These are phyloP conservation scores for Cichlasoma orientale DNA, from an alignment of 2,797 vertebrate species.

Conservation along the genomic window DNA sequence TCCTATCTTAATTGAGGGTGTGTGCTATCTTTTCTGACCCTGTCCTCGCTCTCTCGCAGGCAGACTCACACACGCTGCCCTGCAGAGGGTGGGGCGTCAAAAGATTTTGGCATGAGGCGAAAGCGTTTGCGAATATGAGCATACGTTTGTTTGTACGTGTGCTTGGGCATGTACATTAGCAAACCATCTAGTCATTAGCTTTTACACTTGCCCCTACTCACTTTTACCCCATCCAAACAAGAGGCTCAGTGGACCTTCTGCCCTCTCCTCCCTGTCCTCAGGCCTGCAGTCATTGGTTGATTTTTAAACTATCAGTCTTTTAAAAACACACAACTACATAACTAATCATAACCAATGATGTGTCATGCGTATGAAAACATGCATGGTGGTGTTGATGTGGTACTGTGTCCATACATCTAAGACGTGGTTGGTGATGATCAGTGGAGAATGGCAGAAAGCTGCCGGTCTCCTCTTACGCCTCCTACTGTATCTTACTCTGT, in stretches of 20 bases:
- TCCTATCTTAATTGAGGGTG: slow-evolving; percentile 48
- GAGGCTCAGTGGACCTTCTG: slow-evolving; percentile 43
- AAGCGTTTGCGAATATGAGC: slow-evolving; percentile 23
- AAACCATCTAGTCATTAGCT: slow-evolving; percentile 53
- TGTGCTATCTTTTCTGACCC: slow-evolving; percentile 40
- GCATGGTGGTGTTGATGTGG: slow-evolving; percentile 74
- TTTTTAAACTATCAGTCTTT: slow-evolving; percentile 42
- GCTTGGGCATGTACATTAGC: slow-evolving; percentile 72
- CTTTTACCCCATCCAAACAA: slow-evolving; percentile 46
- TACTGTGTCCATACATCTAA: slow-evolving; percentile 60
- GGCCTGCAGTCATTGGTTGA: slow-evolving; percentile 61
- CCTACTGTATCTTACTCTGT: slow-evolving; percentile 45
- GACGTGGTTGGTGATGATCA: slow-evolving; percentile 9
- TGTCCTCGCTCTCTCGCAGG: neutral
- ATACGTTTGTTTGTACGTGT: slow-evolving; percentile 20
- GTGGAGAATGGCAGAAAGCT: neutral
- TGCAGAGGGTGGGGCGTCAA: neutral
- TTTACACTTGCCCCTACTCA: slow-evolving; percentile 12
- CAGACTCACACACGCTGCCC: slow-evolving; percentile 7
- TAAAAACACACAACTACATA: slow-evolving; percentile 10
- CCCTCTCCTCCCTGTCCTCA: slow-evolving; percentile 7
- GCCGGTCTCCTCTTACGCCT: slow-evolving; percentile 3
- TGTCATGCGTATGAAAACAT: slow-evolving; percentile 64
- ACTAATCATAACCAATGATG: slow-evolving; percentile 61
- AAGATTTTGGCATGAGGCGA: slow-evolving; percentile 36